phyloP scores from a whole-genome alignment of 2,888 invertebrate species.

The Sinohyriopsis cumingii region DNA sequence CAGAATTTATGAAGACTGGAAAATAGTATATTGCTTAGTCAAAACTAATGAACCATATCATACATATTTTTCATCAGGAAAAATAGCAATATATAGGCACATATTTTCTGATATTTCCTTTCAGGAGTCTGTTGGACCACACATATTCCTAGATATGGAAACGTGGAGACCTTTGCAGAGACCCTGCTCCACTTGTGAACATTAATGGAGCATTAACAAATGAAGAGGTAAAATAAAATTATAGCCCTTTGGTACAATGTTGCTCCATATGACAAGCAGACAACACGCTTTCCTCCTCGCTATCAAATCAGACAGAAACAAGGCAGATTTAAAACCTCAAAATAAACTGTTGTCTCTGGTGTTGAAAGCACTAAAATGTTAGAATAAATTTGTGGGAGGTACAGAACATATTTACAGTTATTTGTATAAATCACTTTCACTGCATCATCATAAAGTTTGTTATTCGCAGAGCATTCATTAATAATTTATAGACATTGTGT shows the following conservation, averaged over 20 bases:
- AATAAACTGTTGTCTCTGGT: conserved; percentile 11
- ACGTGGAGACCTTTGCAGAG: conserved; percentile 10
- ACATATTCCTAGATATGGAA: conserved; percentile 8
- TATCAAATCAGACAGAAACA: conserved; percentile 1
- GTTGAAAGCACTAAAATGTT: conserved; percentile 18
- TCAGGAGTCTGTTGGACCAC: not conserved
- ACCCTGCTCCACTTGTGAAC: conserved; percentile 4
- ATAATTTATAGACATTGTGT: too few species aligned
- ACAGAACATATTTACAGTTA: not conserved
- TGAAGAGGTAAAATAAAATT: conserved; percentile 11
- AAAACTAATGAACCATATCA: too few species aligned
- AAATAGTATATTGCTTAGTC: too few species aligned
- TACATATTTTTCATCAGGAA: too few species aligned
- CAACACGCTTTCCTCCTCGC: conserved; percentile 6
- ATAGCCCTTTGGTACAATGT: conserved; percentile 14
- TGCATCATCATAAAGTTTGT: too few species aligned
- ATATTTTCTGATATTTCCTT: not conserved
- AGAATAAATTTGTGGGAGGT: not conserved
- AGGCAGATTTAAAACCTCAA: conserved; percentile 18
- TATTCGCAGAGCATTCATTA: too few species aligned
- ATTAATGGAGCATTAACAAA: conserved; percentile 2
- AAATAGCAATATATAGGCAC: too few species aligned
- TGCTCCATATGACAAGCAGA: conserved; percentile 9
- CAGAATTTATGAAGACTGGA: too few species aligned
- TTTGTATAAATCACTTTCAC: not conserved